Conservation (phyloP, 1,140 invertebrate genomes). For the Drosophila biarmipes region DNA sequence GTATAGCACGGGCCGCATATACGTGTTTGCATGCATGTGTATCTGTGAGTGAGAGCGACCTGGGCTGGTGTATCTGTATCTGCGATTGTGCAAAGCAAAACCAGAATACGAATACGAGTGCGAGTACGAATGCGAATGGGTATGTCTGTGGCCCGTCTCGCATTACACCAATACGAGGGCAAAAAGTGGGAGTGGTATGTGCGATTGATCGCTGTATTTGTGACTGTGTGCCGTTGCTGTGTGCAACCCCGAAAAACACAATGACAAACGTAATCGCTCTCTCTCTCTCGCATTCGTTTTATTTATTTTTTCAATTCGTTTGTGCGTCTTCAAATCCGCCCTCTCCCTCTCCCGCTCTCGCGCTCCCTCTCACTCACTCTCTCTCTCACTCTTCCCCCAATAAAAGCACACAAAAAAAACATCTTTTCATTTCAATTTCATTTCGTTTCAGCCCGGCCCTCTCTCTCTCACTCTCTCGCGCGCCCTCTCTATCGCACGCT, state of each 20-base stretch:
- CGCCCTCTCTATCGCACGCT: slow-evolving; percentile 21
- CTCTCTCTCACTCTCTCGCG: slow-evolving; percentile 18
- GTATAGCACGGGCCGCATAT: not conserved
- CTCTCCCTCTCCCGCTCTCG: slow-evolving; percentile 31
- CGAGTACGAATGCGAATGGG: slow-evolving; percentile 59
- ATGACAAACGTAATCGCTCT: slow-evolving; percentile 73
- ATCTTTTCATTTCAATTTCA: slow-evolving; percentile 80
- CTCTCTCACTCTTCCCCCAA: slow-evolving; percentile 1
- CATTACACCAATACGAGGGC: slow-evolving; percentile 54
- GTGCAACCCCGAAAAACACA: slow-evolving; percentile 81
- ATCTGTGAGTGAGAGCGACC: slow-evolving; percentile 21
- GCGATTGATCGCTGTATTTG: slow-evolving; percentile 59
- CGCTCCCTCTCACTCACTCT: slow-evolving; percentile 54
- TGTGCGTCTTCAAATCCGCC: slow-evolving; percentile 59
- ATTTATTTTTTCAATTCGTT: slow-evolving; percentile 82
- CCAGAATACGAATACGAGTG: slow-evolving; percentile 74
- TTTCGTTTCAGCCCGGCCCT: slow-evolving; percentile 67
- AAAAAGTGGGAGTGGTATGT: slow-evolving; percentile 76
- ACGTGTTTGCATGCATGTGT: slow-evolving; percentile 12
- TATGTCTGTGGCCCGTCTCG: slow-evolving; percentile 64
- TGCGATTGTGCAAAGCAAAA: slow-evolving; percentile 82
- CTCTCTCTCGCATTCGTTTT: slow-evolving; percentile 58
- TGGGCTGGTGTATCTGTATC: slow-evolving; percentile 51
- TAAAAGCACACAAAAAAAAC: slow-evolving; percentile 19
- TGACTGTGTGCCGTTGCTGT: slow-evolving; percentile 35